phyloP scores from a whole-genome alignment of 2,797 vertebrate species.

The Coregonus sp. region DNA sequence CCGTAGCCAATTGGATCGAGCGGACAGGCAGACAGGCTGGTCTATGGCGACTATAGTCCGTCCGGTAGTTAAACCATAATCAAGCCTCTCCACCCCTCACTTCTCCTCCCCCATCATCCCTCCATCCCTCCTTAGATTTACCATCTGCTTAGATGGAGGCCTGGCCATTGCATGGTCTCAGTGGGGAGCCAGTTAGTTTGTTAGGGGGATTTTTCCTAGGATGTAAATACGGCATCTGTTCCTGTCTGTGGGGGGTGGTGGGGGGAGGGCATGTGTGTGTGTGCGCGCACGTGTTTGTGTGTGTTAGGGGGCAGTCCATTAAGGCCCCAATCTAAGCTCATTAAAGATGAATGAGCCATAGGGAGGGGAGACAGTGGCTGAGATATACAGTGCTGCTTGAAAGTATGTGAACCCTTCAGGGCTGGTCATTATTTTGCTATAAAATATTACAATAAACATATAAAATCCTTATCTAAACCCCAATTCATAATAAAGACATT shows the following conservation, averaged over 20 bases:
- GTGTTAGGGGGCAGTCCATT: background rate
- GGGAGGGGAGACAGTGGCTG: background rate
- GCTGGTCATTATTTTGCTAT: no score
- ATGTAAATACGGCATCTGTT: constrained; percentile 54
- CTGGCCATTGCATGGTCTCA: constrained; percentile 6
- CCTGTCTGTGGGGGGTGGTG: constrained; percentile 28
- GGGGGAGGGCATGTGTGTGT: background rate
- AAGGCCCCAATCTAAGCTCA: constrained; percentile 4
- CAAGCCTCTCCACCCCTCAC: background rate
- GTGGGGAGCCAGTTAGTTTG: background rate
- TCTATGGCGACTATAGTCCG: background rate
- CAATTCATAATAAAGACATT: no score
- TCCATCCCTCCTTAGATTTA: background rate
- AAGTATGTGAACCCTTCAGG: no score
- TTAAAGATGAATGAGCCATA: constrained; percentile 1
- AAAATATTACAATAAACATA: no score
- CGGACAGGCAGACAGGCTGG: constrained; percentile 23
- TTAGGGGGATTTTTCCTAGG: constrained; percentile 14
- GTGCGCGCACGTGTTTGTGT: no score
- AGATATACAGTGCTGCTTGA: no score
- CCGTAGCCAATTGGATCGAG: constrained; percentile 11
- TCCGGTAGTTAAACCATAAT: constrained; percentile 34
- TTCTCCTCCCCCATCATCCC: background rate
- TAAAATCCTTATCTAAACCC: no score
- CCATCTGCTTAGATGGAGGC: constrained; percentile 69